Percentiles rank a stretch among this genome's conserved stretches.
Conservation (phyloP, 2,888 invertebrate genomes). For the Thera obeliscata region DNA sequence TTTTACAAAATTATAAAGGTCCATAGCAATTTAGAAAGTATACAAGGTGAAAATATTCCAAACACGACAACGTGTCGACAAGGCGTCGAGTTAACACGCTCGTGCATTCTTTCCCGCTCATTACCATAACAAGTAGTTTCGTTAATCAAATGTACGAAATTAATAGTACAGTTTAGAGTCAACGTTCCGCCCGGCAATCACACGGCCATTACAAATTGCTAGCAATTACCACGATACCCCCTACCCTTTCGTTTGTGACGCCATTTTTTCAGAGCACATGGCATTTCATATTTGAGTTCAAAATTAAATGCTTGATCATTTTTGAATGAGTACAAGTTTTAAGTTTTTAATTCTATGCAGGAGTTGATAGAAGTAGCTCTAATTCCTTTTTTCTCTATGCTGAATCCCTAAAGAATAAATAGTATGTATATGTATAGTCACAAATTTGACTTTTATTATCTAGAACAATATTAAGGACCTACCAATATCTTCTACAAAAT, state of each 20-base stretch:
- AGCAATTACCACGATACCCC: conserved; percentile 77
- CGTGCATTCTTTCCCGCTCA: conserved; percentile 82
- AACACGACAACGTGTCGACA: conserved; percentile 79
- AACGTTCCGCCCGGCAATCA: conserved; percentile 80
- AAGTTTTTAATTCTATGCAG: too few relatives aligned
- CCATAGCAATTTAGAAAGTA: conserved; percentile 69
- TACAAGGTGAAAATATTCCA: conserved; percentile 75
- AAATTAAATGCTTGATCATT: background rate
- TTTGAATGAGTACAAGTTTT: background rate
- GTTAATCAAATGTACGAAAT: conserved; percentile 85
- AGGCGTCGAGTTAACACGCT: conserved; percentile 76
- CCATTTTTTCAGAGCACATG: conserved; percentile 59
- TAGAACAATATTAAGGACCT: too few relatives aligned
- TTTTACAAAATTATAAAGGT: background rate
- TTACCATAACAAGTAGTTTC: conserved; percentile 84
- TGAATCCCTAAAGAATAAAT: too few relatives aligned
- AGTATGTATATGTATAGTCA: too few relatives aligned
- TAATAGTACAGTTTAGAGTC: conserved; percentile 82
- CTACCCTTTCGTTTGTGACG: conserved; percentile 60
- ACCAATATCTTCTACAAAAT: too few relatives aligned
- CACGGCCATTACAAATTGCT: conserved; percentile 82
- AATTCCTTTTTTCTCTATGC: too few relatives aligned
- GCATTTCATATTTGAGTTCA: conserved; percentile 45
- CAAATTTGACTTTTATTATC: too few relatives aligned
- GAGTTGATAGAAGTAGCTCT: too few relatives aligned